Conservation (phyloP, 2,113 vertebrate genomes). For the Platycercus adscitus region DNA sequence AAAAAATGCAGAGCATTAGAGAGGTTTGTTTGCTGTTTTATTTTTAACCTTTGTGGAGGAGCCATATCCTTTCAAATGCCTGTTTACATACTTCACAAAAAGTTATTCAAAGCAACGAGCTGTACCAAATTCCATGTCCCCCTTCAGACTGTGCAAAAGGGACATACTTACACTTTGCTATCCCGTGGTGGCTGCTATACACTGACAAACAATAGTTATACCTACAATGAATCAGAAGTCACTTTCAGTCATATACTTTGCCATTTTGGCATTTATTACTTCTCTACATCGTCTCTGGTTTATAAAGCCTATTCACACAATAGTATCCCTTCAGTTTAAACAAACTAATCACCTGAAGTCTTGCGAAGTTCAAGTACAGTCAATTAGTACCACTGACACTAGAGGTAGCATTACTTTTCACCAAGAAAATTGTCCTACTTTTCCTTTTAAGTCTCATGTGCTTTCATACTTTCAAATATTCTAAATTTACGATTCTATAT, state of each 20-base stretch:
- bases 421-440: conserved; percentile 49
- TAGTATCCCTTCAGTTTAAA: neutral
- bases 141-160: neutral
- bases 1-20: neutral
- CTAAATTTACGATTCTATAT: neutral
- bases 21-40: neutral
- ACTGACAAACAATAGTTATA: neutral
- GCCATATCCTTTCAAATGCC: neutral
- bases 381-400: conserved; percentile 28
- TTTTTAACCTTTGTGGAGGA: neutral
- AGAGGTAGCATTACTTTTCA: neutral
- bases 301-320: neutral
- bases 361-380: neutral
- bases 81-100: neutral
- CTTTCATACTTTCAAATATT: conserved; percentile 34
- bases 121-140: neutral
- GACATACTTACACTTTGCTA: neutral
- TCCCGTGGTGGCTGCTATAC: neutral
- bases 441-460: conserved; percentile 31
- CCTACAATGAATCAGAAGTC: neutral
- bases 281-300: neutral
- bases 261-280: neutral
- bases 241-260: neutral
- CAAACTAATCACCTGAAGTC: neutral
- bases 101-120: neutral